Evolutionary conservation across 2,797 vertebrate species (phyloP).

Genomic region (Leuciscus waleckii): DNA sequence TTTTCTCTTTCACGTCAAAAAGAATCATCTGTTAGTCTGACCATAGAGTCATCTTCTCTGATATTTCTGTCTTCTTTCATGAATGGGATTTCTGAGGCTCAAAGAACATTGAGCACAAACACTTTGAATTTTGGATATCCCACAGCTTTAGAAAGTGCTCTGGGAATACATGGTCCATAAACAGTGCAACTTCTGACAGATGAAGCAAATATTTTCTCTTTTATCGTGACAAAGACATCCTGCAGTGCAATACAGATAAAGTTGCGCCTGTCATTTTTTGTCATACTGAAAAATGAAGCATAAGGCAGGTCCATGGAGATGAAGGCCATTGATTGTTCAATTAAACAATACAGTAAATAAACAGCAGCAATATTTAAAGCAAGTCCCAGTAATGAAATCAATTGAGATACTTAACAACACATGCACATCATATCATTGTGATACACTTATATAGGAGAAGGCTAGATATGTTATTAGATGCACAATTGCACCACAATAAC

Average conservation of each 20-base stretch:
- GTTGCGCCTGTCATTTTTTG: background rate
- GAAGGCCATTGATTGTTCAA: background rate
- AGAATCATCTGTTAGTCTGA: slow-evolving; percentile 27
- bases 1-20: slow-evolving; percentile 7
- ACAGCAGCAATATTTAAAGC: background rate
- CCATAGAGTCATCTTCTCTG: slow-evolving; percentile 11
- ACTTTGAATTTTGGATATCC: slow-evolving; percentile 39
- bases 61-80: slow-evolving; percentile 30
- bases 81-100: slow-evolving; percentile 15
- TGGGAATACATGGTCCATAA: slow-evolving; percentile 30
- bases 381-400: background rate
- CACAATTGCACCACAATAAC: background rate
- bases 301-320: background rate
- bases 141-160: slow-evolving; percentile 18
- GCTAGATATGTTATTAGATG: background rate
- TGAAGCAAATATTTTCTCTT: slow-evolving; percentile 34
- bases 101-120: slow-evolving; percentile 34
- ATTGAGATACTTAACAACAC: slow-evolving; percentile 35
- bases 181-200: slow-evolving; percentile 39
- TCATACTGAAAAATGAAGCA: background rate
- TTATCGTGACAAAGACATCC: slow-evolving; percentile 30
- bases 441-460: background rate
- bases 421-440: background rate
- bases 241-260: slow-evolving; percentile 10
- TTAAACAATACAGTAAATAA: slow-evolving; percentile 6